Conservation (phyloP, 2,888 invertebrate species). For the Eulithis testata region DNA sequence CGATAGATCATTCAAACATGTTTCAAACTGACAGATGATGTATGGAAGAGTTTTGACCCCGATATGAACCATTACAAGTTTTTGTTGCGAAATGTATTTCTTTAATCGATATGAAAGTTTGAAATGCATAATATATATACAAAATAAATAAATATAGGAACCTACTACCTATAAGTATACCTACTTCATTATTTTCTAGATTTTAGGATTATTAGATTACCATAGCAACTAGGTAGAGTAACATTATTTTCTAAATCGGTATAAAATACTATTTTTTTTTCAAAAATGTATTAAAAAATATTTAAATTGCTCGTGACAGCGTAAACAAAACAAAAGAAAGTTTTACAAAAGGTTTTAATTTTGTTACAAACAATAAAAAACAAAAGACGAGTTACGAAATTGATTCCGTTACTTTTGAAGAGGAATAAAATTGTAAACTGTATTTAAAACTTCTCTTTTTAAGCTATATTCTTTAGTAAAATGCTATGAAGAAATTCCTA, state of each 20-base stretch:
- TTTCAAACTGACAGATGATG: conserved; percentile 58
- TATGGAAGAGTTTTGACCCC: conserved; percentile 58
- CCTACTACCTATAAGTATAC: no score
- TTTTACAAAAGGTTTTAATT: not conserved
- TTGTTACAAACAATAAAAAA: not conserved
- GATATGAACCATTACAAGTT: conserved; percentile 32
- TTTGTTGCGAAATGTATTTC: conserved; percentile 34
- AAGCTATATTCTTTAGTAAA: not conserved
- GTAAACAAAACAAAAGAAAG: no score
- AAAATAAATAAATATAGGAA: no score
- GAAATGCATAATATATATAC: no score
- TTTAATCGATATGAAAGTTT: conserved; percentile 8
- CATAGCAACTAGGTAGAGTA: no score
- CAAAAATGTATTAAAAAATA: no score
- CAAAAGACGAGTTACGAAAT: conserved; percentile 8
- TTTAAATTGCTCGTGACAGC: no score
- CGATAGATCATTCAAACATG: conserved; percentile 60
- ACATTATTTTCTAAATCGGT: no score
- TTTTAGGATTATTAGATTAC: no score
- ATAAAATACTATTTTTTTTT: no score
- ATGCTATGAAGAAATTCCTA: conserved; percentile 5
- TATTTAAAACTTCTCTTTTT: conserved; percentile 13
- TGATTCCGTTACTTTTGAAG: conserved; percentile 18
- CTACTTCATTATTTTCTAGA: no score
- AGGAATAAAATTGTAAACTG: not conserved